Conservation (phyloP, 2,888 invertebrate species). For the Alloplasta piceator region DNA sequence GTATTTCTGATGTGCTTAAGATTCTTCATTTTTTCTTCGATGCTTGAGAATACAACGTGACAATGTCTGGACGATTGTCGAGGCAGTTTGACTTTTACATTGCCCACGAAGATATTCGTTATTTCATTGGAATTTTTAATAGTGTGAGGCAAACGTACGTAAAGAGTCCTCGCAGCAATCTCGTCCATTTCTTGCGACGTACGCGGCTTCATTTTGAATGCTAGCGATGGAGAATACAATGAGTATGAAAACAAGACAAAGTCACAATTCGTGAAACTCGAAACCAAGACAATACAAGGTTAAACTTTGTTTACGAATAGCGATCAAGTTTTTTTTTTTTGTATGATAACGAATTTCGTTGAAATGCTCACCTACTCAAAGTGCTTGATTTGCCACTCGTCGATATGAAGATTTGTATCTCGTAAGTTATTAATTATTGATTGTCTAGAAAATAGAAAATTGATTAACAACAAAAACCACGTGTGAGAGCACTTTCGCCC, state of each 20-base stretch:
- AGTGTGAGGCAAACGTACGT: constrained; percentile 75
- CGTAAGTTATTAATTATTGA: too few species aligned
- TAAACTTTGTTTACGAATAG: neutral
- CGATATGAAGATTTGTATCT: too few species aligned
- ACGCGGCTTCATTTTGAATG: constrained; percentile 36
- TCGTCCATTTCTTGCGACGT: constrained; percentile 55
- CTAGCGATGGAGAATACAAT: neutral
- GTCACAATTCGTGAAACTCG: neutral
- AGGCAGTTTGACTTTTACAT: constrained; percentile 73
- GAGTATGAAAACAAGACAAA: neutral
- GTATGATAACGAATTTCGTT: too few species aligned
- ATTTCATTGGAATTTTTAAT: constrained; percentile 73
- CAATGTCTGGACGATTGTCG: constrained; percentile 75
- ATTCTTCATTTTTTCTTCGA: constrained; percentile 73
- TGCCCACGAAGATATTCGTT: constrained; percentile 72
- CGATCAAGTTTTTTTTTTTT: too few species aligned
- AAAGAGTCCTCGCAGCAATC: constrained; percentile 71
- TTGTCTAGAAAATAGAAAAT: too few species aligned
- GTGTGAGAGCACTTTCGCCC: too few species aligned
- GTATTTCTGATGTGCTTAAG: constrained; percentile 68
- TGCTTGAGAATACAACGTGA: constrained; percentile 73
- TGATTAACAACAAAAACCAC: too few species aligned
- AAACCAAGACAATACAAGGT: too few species aligned
- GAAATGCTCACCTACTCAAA: too few species aligned
- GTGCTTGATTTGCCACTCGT: too few species aligned